These are phyloP conservation scores for Sapajus apella DNA, from an alignment of 2,113 vertebrate species.

Conservation along the genomic window DNA sequence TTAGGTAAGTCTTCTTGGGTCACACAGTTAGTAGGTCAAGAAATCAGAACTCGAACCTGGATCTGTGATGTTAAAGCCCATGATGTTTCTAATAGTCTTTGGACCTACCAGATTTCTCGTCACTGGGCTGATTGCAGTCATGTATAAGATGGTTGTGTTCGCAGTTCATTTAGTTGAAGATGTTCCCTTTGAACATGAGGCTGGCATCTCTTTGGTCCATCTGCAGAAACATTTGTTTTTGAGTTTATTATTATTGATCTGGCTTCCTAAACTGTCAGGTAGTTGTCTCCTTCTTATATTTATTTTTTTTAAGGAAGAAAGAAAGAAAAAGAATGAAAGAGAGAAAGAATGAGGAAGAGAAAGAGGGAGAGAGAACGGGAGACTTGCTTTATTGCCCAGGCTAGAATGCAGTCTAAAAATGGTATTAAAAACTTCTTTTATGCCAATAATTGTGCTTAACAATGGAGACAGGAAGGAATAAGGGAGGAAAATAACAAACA, in stretches of 20 bases:
- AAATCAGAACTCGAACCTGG: neutral
- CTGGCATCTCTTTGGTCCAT: neutral
- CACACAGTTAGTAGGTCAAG: neutral
- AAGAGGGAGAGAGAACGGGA: too few species aligned
- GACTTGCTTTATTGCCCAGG: too few species aligned
- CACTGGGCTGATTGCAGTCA: neutral
- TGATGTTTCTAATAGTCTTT: neutral
- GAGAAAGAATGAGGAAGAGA: too few species aligned
- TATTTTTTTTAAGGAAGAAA: too few species aligned
- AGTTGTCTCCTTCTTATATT: neutral
- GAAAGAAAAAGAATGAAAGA: too few species aligned
- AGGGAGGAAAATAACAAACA: too few species aligned
- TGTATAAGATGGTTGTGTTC: neutral
- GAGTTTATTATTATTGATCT: slow-evolving; percentile 35
- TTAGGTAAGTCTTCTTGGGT: neutral
- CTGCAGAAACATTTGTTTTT: slow-evolving; percentile 6
- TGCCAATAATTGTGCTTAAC: too few species aligned
- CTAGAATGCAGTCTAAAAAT: too few species aligned
- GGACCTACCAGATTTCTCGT: neutral
- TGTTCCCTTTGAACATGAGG: slow-evolving; percentile 6
- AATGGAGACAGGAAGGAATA: too few species aligned
- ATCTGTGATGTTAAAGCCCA: neutral
- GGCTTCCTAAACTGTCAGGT: neutral
- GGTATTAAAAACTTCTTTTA: too few species aligned
- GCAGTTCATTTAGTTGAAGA: neutral